phyloP scores from a whole-genome alignment of 2,797 vertebrate species.

The Argentina silus region DNA sequence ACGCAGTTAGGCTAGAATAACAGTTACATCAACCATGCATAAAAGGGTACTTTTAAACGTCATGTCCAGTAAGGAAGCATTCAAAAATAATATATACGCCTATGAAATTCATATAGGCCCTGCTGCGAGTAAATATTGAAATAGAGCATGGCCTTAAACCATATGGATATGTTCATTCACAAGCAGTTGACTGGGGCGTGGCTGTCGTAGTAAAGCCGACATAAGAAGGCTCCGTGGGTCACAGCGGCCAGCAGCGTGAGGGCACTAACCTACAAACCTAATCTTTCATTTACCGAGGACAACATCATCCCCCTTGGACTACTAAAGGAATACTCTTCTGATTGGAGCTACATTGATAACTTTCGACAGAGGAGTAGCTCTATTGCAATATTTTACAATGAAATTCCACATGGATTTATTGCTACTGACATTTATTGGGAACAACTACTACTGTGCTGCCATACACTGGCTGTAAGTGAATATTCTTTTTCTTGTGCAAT shows the following conservation, averaged over 20 bases:
- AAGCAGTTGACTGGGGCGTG: constrained; percentile 15
- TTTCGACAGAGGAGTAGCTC: not conserved
- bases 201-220: not conserved
- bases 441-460: constrained; percentile 24
- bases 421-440: constrained; percentile 18
- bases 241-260: not conserved
- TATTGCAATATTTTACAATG: constrained; percentile 16
- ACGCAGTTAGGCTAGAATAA: not conserved
- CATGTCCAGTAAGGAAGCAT: too few relatives aligned
- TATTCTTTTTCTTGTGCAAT: not conserved
- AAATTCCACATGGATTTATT: constrained; percentile 23
- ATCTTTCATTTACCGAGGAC: not conserved
- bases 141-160: too few relatives aligned
- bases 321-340: not conserved
- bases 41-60: not conserved
- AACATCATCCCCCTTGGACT: not conserved
- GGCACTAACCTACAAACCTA: not conserved
- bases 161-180: not conserved
- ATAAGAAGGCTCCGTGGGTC: constrained; percentile 6
- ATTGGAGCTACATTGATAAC: not conserved
- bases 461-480: constrained; percentile 63
- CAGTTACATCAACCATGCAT: not conserved
- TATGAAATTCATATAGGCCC: too few relatives aligned
- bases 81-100: too few relatives aligned
- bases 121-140: too few relatives aligned